Evolutionary conservation across 2,113 vertebrate species (phyloP), one percentile per base, ranked within the genome.

Genomic region (Eulemur macaco): DNA sequence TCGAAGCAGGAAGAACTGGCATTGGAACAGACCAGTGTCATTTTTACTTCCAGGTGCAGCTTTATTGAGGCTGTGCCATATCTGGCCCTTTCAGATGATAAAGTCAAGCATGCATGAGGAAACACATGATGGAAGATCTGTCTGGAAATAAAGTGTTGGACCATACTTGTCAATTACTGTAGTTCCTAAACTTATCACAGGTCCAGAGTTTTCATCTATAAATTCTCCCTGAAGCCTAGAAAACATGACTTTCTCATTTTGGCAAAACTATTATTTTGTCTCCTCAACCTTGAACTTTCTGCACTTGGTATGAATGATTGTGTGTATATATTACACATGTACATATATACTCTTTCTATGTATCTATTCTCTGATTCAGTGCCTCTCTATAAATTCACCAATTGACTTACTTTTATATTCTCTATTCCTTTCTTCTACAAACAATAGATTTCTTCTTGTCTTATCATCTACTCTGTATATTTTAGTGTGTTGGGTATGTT

Each of bases 341-440:
- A 63, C 69, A 56, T 83, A 69, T 42, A 34, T 92, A 86, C 3
- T 68, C 56, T 96, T 86, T 47, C 11, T 56, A 15, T 82, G 80
- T 94, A n/a, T 52, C 34, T 80, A 82, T 95, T 91, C 12, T 31
- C 25, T 89, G n/a, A 86, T 81, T 69, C 27, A 68, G 7, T 81
- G 37, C 68, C 45, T 94, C n/a, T 89, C 56, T 63, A 20, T 95
- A 74, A 87, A 92, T 94, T 97, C n/a, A 69, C 63, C 74, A 94
- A 7, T 29, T 84, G 69, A 85, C 81, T 88, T 74, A 58, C 8
- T 88, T 87, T 88, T 94, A 90, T 78, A 27, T 63, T 34, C 11
- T 31, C 5, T 88, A 82, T 93, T 89, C 45, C 34, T 96, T 84
- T 89, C 54, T 82, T 95, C 60, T 93, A 14, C 0, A 0, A 83